Evolutionary conservation across 2,888 invertebrate genomes (phyloP).

Genomic region (Drosophila nigricruria): DNA sequence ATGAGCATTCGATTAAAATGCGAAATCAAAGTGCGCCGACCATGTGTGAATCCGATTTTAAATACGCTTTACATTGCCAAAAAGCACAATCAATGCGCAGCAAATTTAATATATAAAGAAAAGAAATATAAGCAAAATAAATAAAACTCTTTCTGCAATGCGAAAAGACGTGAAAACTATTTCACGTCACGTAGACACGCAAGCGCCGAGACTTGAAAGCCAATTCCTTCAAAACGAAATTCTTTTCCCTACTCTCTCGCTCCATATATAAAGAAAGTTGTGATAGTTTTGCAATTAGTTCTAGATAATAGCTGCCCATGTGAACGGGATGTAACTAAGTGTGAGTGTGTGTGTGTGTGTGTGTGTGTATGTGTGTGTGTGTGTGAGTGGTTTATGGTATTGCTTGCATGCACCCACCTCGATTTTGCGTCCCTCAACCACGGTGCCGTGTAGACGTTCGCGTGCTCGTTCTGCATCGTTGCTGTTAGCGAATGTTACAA

Average conservation of each 20-base stretch:
- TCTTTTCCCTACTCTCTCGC: not conserved
- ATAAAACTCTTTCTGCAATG: not conserved
- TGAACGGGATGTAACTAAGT: conserved; percentile 30
- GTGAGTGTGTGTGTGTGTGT: conserved; percentile 30
- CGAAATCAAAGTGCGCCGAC: conserved; percentile 40
- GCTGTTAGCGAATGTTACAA: conserved; percentile 99
- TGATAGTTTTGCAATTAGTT: conserved; percentile 65
- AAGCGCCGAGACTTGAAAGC: conserved; percentile 49
- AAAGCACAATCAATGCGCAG: conserved; percentile 11
- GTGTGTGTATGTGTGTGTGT: conserved; percentile 35
- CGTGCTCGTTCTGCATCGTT: conserved; percentile 99
- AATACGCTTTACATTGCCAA: conserved; percentile 10
- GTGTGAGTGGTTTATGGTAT: conserved; percentile 79
- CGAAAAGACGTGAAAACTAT: conserved; percentile 31
- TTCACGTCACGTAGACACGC: conserved; percentile 51
- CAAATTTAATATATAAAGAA: not conserved
- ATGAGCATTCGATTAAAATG: conserved; percentile 58
- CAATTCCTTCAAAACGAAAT: conserved; percentile 34
- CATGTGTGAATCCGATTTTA: conserved; percentile 49
- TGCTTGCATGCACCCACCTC: conserved; percentile 98
- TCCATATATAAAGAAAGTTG: conserved; percentile 32
- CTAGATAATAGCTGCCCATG: conserved; percentile 55
- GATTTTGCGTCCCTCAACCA: conserved; percentile 99
- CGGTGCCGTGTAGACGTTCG: conserved; percentile 99
- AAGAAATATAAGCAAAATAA: not conserved